Evolutionary conservation across 2,113 vertebrate genomes (phyloP).

Genomic region (Micronisus gabar): DNA sequence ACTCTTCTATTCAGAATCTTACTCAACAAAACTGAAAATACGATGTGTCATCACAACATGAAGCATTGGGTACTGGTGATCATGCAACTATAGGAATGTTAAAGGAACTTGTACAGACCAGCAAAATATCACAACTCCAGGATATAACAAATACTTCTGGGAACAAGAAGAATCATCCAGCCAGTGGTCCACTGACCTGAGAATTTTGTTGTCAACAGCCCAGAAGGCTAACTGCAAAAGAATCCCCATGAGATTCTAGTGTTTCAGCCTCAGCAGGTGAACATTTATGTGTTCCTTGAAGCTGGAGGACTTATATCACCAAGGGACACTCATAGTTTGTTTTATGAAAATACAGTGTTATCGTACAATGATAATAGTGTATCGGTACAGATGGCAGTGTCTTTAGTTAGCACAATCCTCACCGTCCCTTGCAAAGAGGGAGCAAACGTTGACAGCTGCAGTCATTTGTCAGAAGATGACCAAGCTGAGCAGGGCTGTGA

Average conservation of each 20-base stretch:
- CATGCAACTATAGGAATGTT: neutral
- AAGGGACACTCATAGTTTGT: neutral
- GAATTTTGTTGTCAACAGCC: neutral
- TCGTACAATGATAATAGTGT: neutral
- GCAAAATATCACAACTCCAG: neutral
- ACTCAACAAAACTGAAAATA: neutral
- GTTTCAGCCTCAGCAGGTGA: neutral
- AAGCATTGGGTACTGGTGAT: neutral
- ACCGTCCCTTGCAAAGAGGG: neutral
- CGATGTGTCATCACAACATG: accelerated
- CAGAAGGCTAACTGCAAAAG: neutral
- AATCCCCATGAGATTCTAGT: neutral
- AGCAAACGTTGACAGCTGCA: neutral
- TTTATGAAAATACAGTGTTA: neutral
- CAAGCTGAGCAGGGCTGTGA: neutral
- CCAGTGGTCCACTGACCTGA: neutral
- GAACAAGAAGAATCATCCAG: neutral
- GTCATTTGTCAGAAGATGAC: neutral
- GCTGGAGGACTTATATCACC: neutral
- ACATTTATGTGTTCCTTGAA: neutral
- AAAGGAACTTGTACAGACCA: neutral
- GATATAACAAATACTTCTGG: neutral
- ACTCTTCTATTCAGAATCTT: neutral
- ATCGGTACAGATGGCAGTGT: neutral
- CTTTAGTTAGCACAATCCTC: neutral